Evolutionary conservation across 1,140 invertebrate genomes (phyloP).

Genomic region (Drosophila burlai): DNA sequence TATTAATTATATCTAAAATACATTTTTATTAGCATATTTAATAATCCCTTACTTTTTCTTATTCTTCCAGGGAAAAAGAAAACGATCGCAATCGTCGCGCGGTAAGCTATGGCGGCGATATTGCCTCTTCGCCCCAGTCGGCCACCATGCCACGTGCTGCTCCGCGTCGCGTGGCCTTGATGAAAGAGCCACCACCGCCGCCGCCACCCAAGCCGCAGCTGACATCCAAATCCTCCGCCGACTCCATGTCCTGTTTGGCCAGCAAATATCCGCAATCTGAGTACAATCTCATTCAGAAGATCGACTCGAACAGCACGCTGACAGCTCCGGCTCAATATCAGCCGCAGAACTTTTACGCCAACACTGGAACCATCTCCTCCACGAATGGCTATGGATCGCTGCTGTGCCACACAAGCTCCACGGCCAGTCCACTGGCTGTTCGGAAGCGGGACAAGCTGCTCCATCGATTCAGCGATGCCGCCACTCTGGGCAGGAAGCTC

Average conservation of each 20-base stretch:
- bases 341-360: slow-evolving; percentile 80
- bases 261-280: slow-evolving; percentile 83
- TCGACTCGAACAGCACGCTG: slow-evolving; percentile 76
- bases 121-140: slow-evolving; percentile 52
- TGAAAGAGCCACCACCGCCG: slow-evolving; percentile 83
- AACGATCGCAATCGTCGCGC: slow-evolving; percentile 83
- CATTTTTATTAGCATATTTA: neutral
- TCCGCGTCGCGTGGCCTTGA: slow-evolving; percentile 75
- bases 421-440: slow-evolving; percentile 76
- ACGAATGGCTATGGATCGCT: slow-evolving; percentile 80
- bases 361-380: slow-evolving; percentile 65
- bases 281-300: slow-evolving; percentile 82
- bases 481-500: slow-evolving; percentile 80
- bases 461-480: slow-evolving; percentile 84
- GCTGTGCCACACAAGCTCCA: slow-evolving; percentile 75
- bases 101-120: slow-evolving; percentile 71
- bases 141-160: slow-evolving; percentile 79
- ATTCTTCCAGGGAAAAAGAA: slow-evolving; percentile 77
- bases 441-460: slow-evolving; percentile 82
- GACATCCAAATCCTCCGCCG: slow-evolving; percentile 60
- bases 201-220: slow-evolving; percentile 79
- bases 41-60: neutral
- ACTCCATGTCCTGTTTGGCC: slow-evolving; percentile 54
- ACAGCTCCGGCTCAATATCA: slow-evolving; percentile 79
- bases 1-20: neutral